A percentile compares a stretch with the other conserved stretches of the same genome.
Conservation (phyloP, 2,113 vertebrate species). For the Crotalus helleri region DNA sequence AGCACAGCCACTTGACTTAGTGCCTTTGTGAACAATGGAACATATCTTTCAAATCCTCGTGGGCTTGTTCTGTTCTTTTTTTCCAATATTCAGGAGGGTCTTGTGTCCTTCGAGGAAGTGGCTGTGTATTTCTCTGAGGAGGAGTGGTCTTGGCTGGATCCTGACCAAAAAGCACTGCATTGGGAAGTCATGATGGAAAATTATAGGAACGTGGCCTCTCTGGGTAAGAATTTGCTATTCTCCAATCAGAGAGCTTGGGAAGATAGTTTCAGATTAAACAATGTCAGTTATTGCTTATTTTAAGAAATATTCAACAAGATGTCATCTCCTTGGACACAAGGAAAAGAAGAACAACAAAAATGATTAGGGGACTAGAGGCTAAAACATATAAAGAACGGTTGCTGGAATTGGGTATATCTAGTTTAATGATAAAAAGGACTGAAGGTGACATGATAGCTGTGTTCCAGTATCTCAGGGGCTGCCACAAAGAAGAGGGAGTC, state of each 20-base stretch:
- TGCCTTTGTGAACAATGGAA: background rate
- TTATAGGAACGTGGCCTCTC: conserved; percentile 17
- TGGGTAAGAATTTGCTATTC: conserved; percentile 33
- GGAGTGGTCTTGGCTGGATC: conserved; percentile 34
- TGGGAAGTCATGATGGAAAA: conserved; percentile 54
- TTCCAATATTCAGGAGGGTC: background rate
- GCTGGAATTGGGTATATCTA: no score
- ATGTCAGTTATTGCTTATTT: background rate
- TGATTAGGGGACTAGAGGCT: no score
- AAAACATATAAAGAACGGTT: no score
- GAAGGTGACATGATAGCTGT: no score
- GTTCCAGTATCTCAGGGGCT: no score
- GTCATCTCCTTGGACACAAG: background rate
- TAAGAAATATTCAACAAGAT: background rate
- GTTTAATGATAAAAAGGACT: no score
- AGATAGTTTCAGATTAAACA: no score
- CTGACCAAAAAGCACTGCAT: conserved; percentile 30
- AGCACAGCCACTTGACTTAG: background rate
- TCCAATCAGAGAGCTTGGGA: background rate
- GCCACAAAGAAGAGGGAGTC: no score
- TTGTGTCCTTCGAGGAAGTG: conserved; percentile 13
- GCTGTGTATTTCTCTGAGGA: conserved; percentile 39
- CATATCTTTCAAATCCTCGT: no score
- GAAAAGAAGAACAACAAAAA: background rate
- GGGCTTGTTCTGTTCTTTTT: background rate